These are phyloP conservation scores for Sinocyclocheilus anophthalmus DNA, from an alignment of 2,113 vertebrate species.

Conservation along the genomic window DNA sequence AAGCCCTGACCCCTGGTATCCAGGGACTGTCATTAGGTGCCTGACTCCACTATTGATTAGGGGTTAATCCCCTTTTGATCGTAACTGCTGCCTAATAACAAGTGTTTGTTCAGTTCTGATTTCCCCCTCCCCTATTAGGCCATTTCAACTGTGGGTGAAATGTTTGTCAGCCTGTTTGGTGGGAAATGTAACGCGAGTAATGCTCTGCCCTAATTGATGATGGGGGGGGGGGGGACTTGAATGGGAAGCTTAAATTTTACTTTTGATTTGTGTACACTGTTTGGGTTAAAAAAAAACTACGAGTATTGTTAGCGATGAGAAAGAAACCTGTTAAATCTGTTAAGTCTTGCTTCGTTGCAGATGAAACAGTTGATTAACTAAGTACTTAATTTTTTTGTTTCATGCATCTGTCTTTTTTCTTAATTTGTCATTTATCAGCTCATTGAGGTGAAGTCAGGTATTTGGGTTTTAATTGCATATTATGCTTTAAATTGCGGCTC, in stretches of 20 bases:
- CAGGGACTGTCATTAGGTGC: constrained; percentile 63
- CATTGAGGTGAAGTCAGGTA: constrained; percentile 30
- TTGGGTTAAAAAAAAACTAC: not conserved
- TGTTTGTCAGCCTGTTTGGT: constrained; percentile 10
- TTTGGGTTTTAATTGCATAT: constrained; percentile 20
- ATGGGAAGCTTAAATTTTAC: not conserved
- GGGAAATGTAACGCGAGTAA: not conserved
- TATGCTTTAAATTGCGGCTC: not conserved
- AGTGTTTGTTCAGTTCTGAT: constrained; percentile 50
- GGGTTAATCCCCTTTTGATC: constrained; percentile 58
- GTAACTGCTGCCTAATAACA: constrained; percentile 57
- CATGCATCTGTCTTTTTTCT: constrained; percentile 28
- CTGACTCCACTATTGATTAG: constrained; percentile 64
- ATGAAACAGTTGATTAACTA: constrained; percentile 23
- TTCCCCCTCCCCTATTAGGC: constrained; percentile 12
- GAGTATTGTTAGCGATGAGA: not conserved
- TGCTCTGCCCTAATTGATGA: not conserved
- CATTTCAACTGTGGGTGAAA: constrained; percentile 18
- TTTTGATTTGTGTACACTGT: not conserved
- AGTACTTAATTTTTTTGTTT: constrained; percentile 14
- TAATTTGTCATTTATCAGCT: constrained; percentile 30
- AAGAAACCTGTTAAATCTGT: constrained; percentile 13
- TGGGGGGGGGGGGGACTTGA: not conserved
- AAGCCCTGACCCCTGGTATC: constrained; percentile 53
- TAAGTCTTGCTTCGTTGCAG: constrained; percentile 7